phyloP scores from a whole-genome alignment of 2,888 invertebrate species.

The Griposia aprilina region DNA sequence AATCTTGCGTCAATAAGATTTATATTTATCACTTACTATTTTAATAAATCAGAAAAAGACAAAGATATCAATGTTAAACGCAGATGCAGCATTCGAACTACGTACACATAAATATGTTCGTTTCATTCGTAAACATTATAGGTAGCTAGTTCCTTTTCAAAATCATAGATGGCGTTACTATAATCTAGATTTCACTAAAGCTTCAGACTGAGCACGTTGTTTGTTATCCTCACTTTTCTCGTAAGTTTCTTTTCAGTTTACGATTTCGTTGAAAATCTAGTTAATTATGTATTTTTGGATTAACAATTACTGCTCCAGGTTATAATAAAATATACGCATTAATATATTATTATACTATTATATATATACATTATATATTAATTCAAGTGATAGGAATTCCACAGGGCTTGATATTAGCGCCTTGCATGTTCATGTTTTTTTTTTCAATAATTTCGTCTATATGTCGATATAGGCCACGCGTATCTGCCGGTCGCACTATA shows the following conservation, averaged over 20 bases:
- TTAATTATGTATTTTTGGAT: conserved; percentile 43
- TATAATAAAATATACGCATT: background rate
- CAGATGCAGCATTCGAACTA: conserved; percentile 6
- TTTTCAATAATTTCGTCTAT: conserved; percentile 50
- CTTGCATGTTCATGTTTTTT: conserved; percentile 17
- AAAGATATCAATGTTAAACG: conserved; percentile 7
- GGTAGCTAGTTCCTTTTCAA: conserved; percentile 28
- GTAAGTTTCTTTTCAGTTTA: conserved; percentile 34
- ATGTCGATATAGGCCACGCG: conserved; percentile 66
- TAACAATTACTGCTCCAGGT: conserved; percentile 29
- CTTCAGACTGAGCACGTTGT: conserved; percentile 22
- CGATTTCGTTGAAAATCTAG: conserved; percentile 37
- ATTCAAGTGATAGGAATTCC: background rate
- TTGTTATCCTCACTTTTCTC: conserved; percentile 38
- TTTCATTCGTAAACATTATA: conserved; percentile 13
- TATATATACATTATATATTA: too few relatives aligned
- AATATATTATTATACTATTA: too few relatives aligned
- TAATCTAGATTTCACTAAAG: conserved; percentile 5
- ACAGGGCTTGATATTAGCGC: conserved; percentile 1
- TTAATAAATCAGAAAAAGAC: conserved; percentile 11
- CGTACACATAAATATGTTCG: background rate
- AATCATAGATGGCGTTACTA: conserved; percentile 61
- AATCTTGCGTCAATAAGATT: conserved; percentile 1
- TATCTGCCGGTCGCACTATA: conserved; percentile 73
- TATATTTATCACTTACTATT: conserved; percentile 15